phyloP scores from a whole-genome alignment of 2,888 invertebrate genomes.

The Pterobdella sp. region DNA sequence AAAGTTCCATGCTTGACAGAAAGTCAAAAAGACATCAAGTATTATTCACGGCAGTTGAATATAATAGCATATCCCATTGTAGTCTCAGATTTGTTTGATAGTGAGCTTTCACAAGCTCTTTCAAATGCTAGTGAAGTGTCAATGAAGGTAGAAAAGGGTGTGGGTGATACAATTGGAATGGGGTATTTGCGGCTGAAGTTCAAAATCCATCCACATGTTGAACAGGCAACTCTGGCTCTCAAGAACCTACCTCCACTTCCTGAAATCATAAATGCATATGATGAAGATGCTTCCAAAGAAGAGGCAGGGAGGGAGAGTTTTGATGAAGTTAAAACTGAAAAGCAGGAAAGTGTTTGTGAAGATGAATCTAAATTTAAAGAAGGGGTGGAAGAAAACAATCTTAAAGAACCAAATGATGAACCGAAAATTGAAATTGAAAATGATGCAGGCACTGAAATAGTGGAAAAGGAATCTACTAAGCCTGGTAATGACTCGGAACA shows the following conservation, averaged over 20 bases:
- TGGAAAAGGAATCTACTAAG: too few species aligned
- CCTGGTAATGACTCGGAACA: too few species aligned
- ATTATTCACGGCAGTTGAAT: constrained; percentile 1
- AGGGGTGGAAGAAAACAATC: too few species aligned
- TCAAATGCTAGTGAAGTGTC: background rate
- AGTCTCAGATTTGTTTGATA: background rate
- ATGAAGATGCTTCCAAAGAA: background rate
- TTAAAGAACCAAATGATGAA: too few species aligned
- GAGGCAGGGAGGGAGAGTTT: background rate
- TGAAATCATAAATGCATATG: too few species aligned
- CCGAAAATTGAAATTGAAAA: too few species aligned
- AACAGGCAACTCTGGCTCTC: background rate
- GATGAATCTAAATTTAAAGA: too few species aligned
- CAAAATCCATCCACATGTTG: background rate
- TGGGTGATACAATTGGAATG: background rate
- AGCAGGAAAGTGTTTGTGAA: too few species aligned
- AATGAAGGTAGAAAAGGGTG: background rate
- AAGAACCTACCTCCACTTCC: background rate
- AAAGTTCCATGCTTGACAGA: background rate
- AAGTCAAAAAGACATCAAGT: background rate
- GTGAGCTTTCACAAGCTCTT: background rate
- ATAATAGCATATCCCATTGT: constrained; percentile 5
- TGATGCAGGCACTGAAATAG: too few species aligned
- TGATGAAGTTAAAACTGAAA: too few species aligned
- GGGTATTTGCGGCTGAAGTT: constrained; percentile 1